Evolutionary conservation across 1,140 invertebrate species (phyloP).

Genomic region (Apis cerana): DNA sequence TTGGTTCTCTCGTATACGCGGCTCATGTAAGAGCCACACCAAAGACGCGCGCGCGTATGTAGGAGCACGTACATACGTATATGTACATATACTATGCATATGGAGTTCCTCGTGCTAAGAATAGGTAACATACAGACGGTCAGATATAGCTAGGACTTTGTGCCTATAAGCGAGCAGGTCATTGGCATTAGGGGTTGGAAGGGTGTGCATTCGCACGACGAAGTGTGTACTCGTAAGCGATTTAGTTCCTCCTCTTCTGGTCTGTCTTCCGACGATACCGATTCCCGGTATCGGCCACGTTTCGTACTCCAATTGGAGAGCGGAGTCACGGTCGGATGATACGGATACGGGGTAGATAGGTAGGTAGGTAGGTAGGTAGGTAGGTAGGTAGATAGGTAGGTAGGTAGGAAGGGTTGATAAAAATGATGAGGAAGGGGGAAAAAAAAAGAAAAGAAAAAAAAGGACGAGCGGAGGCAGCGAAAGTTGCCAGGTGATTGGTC

Average conservation of each 20-base stretch:
- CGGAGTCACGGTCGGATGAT: constrained; percentile 1
- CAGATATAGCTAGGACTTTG: constrained; percentile 75
- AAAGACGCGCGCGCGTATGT: constrained; percentile 35
- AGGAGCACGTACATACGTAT: constrained; percentile 42
- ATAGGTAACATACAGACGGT: constrained; percentile 74
- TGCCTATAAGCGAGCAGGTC: constrained; percentile 76
- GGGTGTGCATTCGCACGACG: constrained; percentile 65
- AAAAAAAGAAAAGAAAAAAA: background rate
- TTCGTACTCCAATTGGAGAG: constrained; percentile 33
- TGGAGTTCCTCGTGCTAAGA: constrained; percentile 73
- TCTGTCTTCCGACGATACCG: constrained; percentile 45
- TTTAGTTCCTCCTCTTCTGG: constrained; percentile 51
- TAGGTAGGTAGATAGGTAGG: background rate
- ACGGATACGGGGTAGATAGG: background rate
- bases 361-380: background rate
- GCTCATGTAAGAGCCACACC: constrained; percentile 49
- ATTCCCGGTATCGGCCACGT: constrained; percentile 41
- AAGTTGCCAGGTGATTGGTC: constrained; percentile 63
- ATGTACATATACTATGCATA: constrained; percentile 63
- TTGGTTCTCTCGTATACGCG: constrained; percentile 55
- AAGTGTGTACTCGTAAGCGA: constrained; percentile 52
- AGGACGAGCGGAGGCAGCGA: constrained; percentile 33
- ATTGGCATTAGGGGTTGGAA: constrained; percentile 77
- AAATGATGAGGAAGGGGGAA: background rate
- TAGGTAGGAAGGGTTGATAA: constrained; percentile 26